These are phyloP conservation scores for Rhea americana DNA, from an alignment of 2,113 vertebrate genomes.

Conservation along the genomic window DNA sequence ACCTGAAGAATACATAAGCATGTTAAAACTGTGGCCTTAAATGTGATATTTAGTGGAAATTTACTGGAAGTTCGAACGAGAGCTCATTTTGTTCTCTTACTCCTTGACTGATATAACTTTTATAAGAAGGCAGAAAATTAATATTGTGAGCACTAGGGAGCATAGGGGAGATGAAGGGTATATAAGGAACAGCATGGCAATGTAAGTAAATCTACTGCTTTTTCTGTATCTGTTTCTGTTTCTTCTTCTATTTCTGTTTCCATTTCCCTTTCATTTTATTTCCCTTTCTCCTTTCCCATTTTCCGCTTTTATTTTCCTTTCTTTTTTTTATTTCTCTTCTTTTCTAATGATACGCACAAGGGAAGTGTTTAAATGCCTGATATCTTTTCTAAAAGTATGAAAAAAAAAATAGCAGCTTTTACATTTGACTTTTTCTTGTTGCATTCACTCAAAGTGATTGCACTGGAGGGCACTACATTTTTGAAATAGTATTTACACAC, in stretches of 20 bases:
- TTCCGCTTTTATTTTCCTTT: not conserved
- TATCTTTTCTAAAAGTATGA: not conserved
- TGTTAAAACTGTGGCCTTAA: not conserved
- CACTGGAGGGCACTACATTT: not conserved
- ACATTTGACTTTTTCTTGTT: not conserved
- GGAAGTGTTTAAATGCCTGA: not conserved
- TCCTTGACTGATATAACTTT: not conserved
- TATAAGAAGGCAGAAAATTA: not conserved
- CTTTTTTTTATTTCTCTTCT: not conserved
- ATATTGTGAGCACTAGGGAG: not conserved
- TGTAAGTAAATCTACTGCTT: not conserved
- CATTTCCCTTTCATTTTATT: not conserved
- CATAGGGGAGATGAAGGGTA: not conserved
- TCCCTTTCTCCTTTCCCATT: not conserved
- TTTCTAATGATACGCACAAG: not conserved
- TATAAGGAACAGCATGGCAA: not conserved
- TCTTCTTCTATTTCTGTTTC: no score
- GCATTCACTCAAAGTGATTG: not conserved
- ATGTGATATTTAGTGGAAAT: not conserved
- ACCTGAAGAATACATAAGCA: not conserved
- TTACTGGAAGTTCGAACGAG: not conserved
- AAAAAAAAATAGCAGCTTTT: not conserved
- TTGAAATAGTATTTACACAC: not conserved
- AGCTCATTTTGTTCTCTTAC: not conserved
- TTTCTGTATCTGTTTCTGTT: not conserved